Evolutionary conservation across 2,797 vertebrate species (phyloP), one percentile per base, ranked within the genome.

Genomic region (Myripristis jacobus): DNA sequence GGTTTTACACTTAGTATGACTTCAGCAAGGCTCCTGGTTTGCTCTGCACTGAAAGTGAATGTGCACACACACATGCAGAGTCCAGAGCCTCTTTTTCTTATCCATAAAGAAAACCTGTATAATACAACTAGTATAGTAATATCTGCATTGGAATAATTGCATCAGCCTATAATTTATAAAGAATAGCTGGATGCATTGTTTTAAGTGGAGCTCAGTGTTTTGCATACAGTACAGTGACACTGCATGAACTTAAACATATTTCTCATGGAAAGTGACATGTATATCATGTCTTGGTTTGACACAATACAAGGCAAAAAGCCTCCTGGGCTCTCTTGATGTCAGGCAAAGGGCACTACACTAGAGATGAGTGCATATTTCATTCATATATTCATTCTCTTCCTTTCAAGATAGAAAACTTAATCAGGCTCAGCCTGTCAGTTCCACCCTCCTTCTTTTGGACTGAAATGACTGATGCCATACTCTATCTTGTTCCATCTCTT

Each of bases 341-440:
- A n/a, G 53, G 41, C 15, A 47, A 46, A 27, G 18, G 16, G 60
- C 41, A 47, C 0, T 2, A 21, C 55, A 76, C 12, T 29, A 47
- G 6, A 36, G 9, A 4, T 31, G 29, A 31, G 29, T 8, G 4
- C 29, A 69, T n/a, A n/a, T n/a, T n/a, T 70, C 34, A 51, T 52
- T 7, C 0, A 24, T 55, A 47, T 10, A 11, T 36, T 41, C 11
- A 15, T 24, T 54, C 13, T 78, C 34, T 29, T 22, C 18, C 50
- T 27, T 9, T 25, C 22, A 48, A 50, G 11, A 50, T 21, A 16
- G 12, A 31, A 46, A 60, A 34, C 4, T 0, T 31, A 38, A n/a
- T 52, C 50, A 59, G 47, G 47, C 13, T 63, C 16, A 47, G 51
- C 52, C 21, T 12, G 58, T 63, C 21, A 16, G 18, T 60, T 78